phyloP scores from a whole-genome alignment of 2,797 vertebrate genomes.

The Chrysolophus pictus region DNA sequence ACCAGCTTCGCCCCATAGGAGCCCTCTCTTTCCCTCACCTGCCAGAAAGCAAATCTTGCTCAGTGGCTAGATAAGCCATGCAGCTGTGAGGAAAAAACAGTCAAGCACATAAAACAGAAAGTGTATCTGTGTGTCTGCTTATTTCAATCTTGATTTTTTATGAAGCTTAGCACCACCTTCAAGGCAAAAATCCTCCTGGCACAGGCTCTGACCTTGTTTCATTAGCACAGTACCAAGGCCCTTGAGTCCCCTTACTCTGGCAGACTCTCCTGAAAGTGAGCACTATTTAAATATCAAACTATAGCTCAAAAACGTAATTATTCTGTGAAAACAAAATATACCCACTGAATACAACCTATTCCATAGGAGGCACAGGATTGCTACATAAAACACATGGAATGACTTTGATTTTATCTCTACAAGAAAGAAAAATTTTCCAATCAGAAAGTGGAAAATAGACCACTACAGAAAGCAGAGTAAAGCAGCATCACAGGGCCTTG shows the following conservation, averaged over 20 bases:
- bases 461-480: background rate
- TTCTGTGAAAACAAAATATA: background rate
- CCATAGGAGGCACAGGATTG: background rate
- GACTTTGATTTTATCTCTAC: background rate
- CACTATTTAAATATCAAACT: background rate
- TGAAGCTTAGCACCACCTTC: background rate
- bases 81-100: rapidly evolving
- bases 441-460: background rate
- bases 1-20: background rate
- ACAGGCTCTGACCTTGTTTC: background rate
- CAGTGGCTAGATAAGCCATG: background rate
- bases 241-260: background rate
- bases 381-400: background rate
- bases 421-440: background rate
- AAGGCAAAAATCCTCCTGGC: background rate
- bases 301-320: background rate
- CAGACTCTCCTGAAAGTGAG: background rate
- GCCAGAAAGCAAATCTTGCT: background rate
- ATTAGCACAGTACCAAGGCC: background rate
- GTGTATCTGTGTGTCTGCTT: background rate
- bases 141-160: background rate
- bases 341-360: background rate
- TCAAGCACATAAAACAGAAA: background rate
- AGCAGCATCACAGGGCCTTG: background rate
- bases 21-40: background rate